Percentiles rank a stretch among this genome's conserved stretches.
Evolutionary conservation across 1,140 invertebrate genomes (phyloP).

Genomic region (Scaptomyza pallida): DNA sequence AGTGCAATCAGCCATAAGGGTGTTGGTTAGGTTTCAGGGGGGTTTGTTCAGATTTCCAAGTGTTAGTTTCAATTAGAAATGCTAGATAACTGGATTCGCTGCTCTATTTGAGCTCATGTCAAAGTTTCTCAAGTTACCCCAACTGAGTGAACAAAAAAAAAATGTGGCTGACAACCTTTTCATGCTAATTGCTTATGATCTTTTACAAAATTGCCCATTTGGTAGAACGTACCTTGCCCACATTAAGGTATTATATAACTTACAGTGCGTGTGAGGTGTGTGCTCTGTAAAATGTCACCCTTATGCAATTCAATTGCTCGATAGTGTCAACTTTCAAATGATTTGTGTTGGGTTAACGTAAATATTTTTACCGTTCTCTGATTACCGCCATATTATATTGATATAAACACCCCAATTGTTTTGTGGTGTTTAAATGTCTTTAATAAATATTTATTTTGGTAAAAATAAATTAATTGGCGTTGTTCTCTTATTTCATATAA

Average conservation of each 20-base stretch:
- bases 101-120: conserved; percentile 41
- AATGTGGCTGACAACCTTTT: conserved; percentile 28
- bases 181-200: conserved; percentile 78
- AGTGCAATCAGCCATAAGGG: conserved; percentile 73
- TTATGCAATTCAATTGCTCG: conserved; percentile 57
- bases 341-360: conserved; percentile 45
- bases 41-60: conserved; percentile 1
- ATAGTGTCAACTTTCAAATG: conserved; percentile 79
- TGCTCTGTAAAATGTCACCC: conserved; percentile 27
- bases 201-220: conserved; percentile 53
- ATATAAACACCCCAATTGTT: conserved; percentile 71
- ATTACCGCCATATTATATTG: conserved; percentile 69
- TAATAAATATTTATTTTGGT: conserved; percentile 11
- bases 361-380: conserved; percentile 56
- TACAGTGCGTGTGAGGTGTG: conserved; percentile 19
- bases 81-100: conserved; percentile 22
- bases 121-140: conserved; percentile 61
- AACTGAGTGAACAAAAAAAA: too few relatives aligned
- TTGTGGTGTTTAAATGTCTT: conserved; percentile 26
- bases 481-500: conserved; percentile 48
- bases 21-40: conserved; percentile 11
- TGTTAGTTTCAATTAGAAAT: conserved; percentile 69
- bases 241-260: conserved; percentile 73
- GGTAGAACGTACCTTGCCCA: conserved; percentile 39
- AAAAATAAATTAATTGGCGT: conserved; percentile 69